Evolutionary conservation across 2,113 vertebrate genomes (phyloP).

Genomic region (Erpornis zantholeuca): DNA sequence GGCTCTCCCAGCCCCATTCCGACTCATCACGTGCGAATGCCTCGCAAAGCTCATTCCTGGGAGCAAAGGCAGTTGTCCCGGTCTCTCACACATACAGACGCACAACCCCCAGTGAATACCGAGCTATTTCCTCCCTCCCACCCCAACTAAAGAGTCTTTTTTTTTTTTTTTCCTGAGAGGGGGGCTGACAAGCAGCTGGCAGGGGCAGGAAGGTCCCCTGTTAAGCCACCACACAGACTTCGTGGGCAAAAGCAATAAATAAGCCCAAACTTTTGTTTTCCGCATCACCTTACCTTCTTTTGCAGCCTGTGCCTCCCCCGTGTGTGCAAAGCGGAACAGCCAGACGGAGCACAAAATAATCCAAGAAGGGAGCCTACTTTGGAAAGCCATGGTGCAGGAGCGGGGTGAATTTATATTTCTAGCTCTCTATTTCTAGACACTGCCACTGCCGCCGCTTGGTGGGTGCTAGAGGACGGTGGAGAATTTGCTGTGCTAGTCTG

Average conservation of each 20-base stretch:
- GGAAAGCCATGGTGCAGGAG: constrained; percentile 86
- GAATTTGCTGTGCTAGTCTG: constrained; percentile 37
- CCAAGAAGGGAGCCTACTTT: constrained; percentile 82
- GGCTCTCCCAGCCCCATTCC: neutral
- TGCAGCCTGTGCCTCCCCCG: constrained; percentile 88
- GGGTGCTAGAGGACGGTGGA: constrained; percentile 22
- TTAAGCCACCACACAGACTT: neutral
- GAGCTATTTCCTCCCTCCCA: neutral
- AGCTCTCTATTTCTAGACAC: constrained; percentile 25
- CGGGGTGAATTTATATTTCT: constrained; percentile 39
- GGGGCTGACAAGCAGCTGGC: neutral
- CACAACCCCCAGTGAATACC: neutral
- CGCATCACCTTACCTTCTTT: constrained; percentile 91
- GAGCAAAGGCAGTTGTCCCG: neutral
- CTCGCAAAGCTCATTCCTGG: neutral
- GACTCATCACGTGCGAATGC: neutral
- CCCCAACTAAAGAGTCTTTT: neutral
- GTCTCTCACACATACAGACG: neutral
- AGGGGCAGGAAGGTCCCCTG: neutral
- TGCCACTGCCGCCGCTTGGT: constrained; percentile 59
- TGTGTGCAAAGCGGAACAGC: constrained; percentile 80
- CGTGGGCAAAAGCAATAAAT: constrained; percentile 8
- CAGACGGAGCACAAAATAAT: constrained; percentile 87
- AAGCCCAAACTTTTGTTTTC: constrained; percentile 72
- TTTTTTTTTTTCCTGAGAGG: too few relatives aligned